Percentiles rank a stretch among this genome's conserved stretches.
Evolutionary conservation across 2,888 invertebrate species (phyloP).

Genomic region (Coenonympha arcania): DNA sequence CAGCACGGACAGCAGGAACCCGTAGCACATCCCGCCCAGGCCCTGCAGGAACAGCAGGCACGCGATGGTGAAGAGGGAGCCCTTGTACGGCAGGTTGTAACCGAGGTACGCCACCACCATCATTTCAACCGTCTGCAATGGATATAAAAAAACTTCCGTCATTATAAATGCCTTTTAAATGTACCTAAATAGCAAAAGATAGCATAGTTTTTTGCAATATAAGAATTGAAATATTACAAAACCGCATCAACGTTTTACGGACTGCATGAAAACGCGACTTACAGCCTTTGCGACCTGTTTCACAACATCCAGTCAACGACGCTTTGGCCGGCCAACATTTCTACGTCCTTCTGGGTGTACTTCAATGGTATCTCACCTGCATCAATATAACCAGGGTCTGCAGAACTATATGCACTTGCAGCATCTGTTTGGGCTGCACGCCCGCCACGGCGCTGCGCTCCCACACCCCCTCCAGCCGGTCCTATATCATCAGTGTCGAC

Average conservation of each 20-base stretch:
- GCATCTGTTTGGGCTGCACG: constrained; percentile 84
- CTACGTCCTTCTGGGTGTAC: too few species aligned
- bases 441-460: constrained; percentile 90
- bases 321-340: too few species aligned
- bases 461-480: constrained; percentile 88
- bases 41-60: constrained; percentile 79
- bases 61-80: constrained; percentile 76
- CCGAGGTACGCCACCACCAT: constrained; percentile 76
- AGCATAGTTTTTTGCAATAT: too few species aligned
- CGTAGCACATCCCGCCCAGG: constrained; percentile 88
- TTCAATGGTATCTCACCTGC: constrained; percentile 74
- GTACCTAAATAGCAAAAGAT: too few species aligned
- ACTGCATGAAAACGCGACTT: too few species aligned
- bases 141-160: too few species aligned
- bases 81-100: constrained; percentile 76
- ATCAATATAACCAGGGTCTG: constrained; percentile 82
- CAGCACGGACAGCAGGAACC: constrained; percentile 86
- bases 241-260: too few species aligned
- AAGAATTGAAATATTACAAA: too few species aligned
- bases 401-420: constrained; percentile 84
- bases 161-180: too few species aligned
- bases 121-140: constrained; percentile 66
- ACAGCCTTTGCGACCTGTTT: too few species aligned
- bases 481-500: constrained; percentile 85
- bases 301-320: too few species aligned